Percentiles rank a stretch among this genome's conserved stretches.
These are phyloP conservation scores for Emydura subglobosa DNA, from an alignment of 2,113 vertebrate species.

Conservation along the genomic window DNA sequence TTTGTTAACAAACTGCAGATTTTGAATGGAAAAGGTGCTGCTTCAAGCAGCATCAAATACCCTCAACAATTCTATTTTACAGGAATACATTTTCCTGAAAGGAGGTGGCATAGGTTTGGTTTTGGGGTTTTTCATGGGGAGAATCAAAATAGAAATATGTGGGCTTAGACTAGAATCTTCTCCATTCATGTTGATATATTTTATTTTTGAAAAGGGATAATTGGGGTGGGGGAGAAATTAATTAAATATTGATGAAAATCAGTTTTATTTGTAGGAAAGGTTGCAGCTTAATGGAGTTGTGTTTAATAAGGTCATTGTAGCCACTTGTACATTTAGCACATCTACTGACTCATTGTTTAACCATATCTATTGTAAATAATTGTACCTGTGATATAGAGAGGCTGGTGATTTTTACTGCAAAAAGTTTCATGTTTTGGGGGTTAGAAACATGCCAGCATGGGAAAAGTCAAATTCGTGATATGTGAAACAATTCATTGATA, in stretches of 20 bases:
- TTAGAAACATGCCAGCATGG: slow-evolving; percentile 16
- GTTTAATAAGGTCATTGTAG: neutral
- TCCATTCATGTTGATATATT: neutral
- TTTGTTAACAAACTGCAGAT: fast-evolving
- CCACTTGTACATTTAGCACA: neutral
- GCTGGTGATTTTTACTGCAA: neutral
- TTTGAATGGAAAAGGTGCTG: neutral
- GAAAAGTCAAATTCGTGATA: neutral
- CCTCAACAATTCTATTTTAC: fast-evolving
- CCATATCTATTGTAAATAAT: neutral
- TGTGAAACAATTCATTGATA: slow-evolving; percentile 37
- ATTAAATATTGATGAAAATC: neutral
- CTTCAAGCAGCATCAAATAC: neutral
- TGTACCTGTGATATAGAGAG: fast-evolving
- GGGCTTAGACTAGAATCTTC: neutral
- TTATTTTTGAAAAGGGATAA: neutral
- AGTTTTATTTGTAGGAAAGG: slow-evolving; percentile 25
- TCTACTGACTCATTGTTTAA: neutral
- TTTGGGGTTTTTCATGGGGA: neutral
- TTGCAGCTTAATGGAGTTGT: neutral
- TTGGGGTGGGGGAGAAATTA: too few species aligned
- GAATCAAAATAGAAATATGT: neutral
- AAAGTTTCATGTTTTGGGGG: neutral
- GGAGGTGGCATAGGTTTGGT: neutral
- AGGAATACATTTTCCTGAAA: neutral